phyloP scores from a whole-genome alignment of 1,140 invertebrate species.

The Drosophila willistoni region DNA sequence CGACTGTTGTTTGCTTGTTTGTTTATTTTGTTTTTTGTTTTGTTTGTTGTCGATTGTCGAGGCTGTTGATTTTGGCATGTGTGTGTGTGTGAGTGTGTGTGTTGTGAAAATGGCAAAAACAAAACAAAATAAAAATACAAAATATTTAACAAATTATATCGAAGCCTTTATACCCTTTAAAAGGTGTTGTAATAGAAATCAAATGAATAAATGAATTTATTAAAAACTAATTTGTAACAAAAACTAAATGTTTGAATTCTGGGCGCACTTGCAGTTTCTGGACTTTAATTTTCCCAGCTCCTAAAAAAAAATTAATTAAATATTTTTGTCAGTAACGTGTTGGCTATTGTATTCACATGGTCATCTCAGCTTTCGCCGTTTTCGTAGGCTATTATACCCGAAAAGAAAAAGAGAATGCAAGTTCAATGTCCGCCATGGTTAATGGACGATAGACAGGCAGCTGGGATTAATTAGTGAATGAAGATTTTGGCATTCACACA shows the following conservation, averaged over 20 bases:
- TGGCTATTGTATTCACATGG: too few relatives aligned
- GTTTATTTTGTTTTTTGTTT: constrained; percentile 40
- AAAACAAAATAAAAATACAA: background rate
- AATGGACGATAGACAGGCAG: constrained; percentile 24
- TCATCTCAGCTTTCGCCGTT: too few relatives aligned
- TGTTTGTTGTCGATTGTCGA: constrained; percentile 29
- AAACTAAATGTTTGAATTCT: too few relatives aligned
- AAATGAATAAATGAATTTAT: too few relatives aligned
- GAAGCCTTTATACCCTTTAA: background rate
- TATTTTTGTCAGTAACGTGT: too few relatives aligned
- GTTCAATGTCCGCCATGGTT: constrained; percentile 63
- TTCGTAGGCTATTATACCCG: too few relatives aligned
- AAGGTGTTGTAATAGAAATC: too few relatives aligned
- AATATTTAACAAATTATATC: background rate
- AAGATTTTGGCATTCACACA: background rate
- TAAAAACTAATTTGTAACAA: too few relatives aligned
- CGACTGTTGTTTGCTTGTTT: constrained; percentile 19
- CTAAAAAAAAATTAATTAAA: too few relatives aligned
- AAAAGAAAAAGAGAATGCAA: background rate
- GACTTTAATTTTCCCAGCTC: too few relatives aligned
- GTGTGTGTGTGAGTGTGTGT: constrained; percentile 30
- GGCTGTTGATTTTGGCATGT: constrained; percentile 65
- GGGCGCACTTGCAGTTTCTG: too few relatives aligned
- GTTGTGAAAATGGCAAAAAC: constrained; percentile 14
- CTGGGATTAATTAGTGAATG: constrained; percentile 17